phyloP scores from a whole-genome alignment of 2,888 invertebrate species.

The Apocheima hispidaria region DNA sequence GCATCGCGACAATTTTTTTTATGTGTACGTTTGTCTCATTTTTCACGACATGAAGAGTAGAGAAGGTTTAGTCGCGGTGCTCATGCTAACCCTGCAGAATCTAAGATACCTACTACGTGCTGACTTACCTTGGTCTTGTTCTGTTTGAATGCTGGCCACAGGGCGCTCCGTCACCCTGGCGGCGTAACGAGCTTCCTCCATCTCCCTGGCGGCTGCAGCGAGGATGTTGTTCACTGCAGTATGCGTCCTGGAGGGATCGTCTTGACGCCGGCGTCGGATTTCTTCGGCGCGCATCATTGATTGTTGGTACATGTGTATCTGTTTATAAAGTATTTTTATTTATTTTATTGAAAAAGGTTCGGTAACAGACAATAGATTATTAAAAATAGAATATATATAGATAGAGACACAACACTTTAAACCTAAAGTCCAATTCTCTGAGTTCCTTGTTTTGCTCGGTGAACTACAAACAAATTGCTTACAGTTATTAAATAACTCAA shows the following conservation, averaged over 20 bases:
- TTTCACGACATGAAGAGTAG: no score
- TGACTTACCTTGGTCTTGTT: conserved; percentile 72
- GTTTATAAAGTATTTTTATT: conserved; percentile 9
- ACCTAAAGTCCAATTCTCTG: no score
- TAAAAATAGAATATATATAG: no score
- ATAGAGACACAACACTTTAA: no score
- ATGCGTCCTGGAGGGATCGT: conserved; percentile 74
- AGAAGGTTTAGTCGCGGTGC: no score
- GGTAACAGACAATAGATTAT: no score
- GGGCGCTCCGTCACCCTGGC: conserved; percentile 56
- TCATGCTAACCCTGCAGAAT: neutral
- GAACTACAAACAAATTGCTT: no score
- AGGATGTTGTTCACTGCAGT: conserved; percentile 82
- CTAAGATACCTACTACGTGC: neutral
- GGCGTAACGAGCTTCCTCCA: conserved; percentile 78
- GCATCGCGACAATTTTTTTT: no score
- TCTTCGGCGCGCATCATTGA: conserved; percentile 84
- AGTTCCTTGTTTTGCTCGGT: no score
- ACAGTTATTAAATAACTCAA: no score
- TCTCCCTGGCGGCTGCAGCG: conserved; percentile 80
- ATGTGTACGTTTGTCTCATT: no score
- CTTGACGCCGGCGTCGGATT: conserved; percentile 74
- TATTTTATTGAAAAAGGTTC: no score
- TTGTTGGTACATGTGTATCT: conserved; percentile 85
- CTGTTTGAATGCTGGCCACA: conserved; percentile 78